Percentiles rank a stretch among this genome's conserved stretches.
Evolutionary conservation across 2,888 invertebrate species (phyloP).

Genomic region (Hybos culiciformis): DNA sequence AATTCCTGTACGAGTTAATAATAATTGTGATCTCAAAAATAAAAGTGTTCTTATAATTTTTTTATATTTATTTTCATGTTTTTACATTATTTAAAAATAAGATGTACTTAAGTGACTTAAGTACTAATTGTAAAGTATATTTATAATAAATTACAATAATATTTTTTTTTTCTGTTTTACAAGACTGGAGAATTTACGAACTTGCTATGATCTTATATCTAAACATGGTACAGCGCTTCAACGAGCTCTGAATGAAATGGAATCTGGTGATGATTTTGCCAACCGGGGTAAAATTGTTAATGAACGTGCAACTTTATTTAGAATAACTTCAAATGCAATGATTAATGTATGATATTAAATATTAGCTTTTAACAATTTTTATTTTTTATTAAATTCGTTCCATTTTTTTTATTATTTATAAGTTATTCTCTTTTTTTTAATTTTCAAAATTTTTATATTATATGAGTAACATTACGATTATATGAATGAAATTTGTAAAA

Average conservation of each 20-base stretch:
- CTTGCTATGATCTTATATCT: constrained; percentile 79
- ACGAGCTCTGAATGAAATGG: constrained; percentile 62
- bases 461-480: no score
- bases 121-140: no score
- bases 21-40: no score
- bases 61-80: no score
- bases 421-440: neutral
- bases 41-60: no score
- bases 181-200: constrained; percentile 76
- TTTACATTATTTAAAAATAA: no score
- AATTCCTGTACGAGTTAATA: no score
- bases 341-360: constrained; percentile 58
- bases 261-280: constrained; percentile 52
- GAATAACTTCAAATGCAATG: constrained; percentile 94
- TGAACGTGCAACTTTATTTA: constrained; percentile 87
- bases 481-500: no score
- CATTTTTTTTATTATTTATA: neutral
- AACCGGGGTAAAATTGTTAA: constrained; percentile 77
- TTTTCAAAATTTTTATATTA: no score
- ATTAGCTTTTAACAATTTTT: neutral
- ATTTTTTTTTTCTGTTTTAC: no score
- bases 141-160: no score
- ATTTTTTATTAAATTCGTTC: neutral
- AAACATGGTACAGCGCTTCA: constrained; percentile 80
- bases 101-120: no score